Percentiles rank a stretch among this genome's conserved stretches.
phyloP scores from a whole-genome alignment of 2,113 vertebrate species.

The Myxocyprinus asiaticus region DNA sequence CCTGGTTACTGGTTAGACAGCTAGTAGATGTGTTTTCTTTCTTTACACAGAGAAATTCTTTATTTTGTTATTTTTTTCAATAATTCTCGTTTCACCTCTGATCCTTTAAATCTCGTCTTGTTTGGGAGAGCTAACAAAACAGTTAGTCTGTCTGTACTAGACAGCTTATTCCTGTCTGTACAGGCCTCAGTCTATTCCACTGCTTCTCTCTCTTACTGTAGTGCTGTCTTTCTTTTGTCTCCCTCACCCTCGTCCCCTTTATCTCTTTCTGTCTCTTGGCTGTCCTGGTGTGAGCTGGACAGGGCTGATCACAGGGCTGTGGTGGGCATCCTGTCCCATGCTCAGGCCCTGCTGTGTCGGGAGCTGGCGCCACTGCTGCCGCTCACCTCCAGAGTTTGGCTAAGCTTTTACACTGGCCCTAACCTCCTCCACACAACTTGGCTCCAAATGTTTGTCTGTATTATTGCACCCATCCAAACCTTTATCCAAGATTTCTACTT shows the following conservation, averaged over 20 bases:
- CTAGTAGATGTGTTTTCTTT: no score
- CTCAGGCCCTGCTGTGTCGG: constrained; percentile 60
- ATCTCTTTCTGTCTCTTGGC: constrained; percentile 12
- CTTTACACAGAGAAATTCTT: no score
- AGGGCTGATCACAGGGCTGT: constrained; percentile 15
- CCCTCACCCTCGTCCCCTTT: constrained; percentile 18
- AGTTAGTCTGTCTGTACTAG: constrained; percentile 23
- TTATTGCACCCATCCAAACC: background rate
- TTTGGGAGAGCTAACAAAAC: background rate
- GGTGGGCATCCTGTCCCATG: constrained; percentile 50
- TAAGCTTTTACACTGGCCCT: constrained; percentile 49
- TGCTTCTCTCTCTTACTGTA: background rate
- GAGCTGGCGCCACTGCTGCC: constrained; percentile 60
- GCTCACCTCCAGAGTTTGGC: constrained; percentile 65
- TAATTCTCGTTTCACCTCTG: background rate
- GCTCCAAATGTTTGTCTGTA: constrained; percentile 32
- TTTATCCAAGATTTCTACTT: background rate
- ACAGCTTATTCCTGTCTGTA: constrained; percentile 17
- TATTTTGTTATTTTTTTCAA: no score
- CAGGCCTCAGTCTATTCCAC: background rate
- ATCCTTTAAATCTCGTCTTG: constrained; percentile 4
- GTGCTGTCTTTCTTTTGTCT: constrained; percentile 32
- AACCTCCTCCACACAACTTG: constrained; percentile 38
- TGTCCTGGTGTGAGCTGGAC: constrained; percentile 49
- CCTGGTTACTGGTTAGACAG: no score